A percentile compares a stretch with the other conserved stretches of the same genome.
Evolutionary conservation across 2,888 invertebrate genomes (phyloP).

Genomic region (Dicroscelio sp.): DNA sequence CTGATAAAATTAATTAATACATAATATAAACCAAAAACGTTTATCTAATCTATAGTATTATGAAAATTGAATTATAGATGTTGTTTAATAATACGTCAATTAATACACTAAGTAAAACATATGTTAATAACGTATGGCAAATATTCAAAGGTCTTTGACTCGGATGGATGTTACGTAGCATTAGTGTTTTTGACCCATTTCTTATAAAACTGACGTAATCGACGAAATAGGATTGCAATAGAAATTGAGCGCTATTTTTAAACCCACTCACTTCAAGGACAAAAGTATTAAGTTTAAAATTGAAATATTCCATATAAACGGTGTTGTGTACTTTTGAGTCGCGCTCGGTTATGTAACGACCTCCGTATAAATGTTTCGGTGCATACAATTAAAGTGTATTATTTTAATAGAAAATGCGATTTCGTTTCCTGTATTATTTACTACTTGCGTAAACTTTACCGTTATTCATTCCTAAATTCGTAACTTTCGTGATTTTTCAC

Average conservation of each 20-base stretch:
- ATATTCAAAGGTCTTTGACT: not conserved
- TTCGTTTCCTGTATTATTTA: no score
- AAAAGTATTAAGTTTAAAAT: slow-evolving; percentile 22
- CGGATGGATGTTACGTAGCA: not conserved
- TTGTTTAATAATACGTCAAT: not conserved
- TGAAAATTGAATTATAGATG: not conserved
- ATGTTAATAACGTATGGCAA: no score
- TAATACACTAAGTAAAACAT: no score
- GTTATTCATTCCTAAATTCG: no score
- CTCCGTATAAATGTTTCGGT: slow-evolving; percentile 5
- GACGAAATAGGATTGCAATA: no score
- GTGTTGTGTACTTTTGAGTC: not conserved
- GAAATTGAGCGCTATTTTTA: slow-evolving; percentile 44
- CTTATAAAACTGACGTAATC: not conserved
- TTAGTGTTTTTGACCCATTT: slow-evolving; percentile 24
- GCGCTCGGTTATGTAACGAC: slow-evolving; percentile 31
- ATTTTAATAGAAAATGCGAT: slow-evolving; percentile 4
- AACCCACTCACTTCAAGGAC: slow-evolving; percentile 29
- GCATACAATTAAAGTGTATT: slow-evolving; percentile 27
- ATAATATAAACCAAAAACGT: not conserved
- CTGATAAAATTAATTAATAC: not conserved
- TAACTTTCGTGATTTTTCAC: no score
- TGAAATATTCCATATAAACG: slow-evolving; percentile 42
- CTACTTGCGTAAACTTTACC: no score
- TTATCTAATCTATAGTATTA: not conserved